Evolutionary conservation across 2,797 vertebrate genomes (phyloP).

Genomic region (Synaphobranchus kaupii): DNA sequence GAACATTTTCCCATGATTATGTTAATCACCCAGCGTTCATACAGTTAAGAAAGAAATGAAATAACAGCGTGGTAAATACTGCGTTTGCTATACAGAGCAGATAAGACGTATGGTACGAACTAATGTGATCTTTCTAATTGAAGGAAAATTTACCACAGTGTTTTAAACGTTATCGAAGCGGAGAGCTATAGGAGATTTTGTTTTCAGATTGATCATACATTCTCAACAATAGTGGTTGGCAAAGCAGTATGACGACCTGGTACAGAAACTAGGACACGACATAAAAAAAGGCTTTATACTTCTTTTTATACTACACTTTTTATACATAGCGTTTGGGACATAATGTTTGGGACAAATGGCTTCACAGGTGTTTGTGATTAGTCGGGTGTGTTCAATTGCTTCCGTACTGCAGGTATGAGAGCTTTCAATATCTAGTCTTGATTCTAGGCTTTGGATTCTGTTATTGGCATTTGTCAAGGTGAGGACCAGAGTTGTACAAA

Average conservation of each 20-base stretch:
- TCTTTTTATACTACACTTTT: too few species aligned
- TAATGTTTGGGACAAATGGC: too few species aligned
- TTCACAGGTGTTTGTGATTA: too few species aligned
- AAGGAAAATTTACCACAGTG: not conserved
- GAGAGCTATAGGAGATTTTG: not conserved
- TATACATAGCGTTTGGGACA: too few species aligned
- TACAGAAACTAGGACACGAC: conserved; percentile 40
- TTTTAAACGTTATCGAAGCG: not conserved
- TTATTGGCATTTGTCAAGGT: too few species aligned
- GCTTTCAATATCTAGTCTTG: too few species aligned
- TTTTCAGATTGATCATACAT: not conserved
- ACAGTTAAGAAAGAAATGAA: not conserved
- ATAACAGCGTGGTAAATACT: not conserved
- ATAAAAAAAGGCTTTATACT: too few species aligned
- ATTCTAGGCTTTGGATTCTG: too few species aligned
- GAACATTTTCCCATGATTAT: not conserved
- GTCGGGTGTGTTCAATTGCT: too few species aligned
- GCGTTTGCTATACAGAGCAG: not conserved
- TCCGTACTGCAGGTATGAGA: too few species aligned
- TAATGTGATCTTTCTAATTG: not conserved
- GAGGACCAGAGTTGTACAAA: too few species aligned
- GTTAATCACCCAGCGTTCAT: not conserved
- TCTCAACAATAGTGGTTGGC: conserved; percentile 46
- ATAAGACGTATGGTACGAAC: not conserved
- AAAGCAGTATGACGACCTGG: conserved; percentile 42